These are phyloP conservation scores for Ciona savignyi DNA, from an alignment of 23 tunicate species.

Conservation along the genomic window DNA sequence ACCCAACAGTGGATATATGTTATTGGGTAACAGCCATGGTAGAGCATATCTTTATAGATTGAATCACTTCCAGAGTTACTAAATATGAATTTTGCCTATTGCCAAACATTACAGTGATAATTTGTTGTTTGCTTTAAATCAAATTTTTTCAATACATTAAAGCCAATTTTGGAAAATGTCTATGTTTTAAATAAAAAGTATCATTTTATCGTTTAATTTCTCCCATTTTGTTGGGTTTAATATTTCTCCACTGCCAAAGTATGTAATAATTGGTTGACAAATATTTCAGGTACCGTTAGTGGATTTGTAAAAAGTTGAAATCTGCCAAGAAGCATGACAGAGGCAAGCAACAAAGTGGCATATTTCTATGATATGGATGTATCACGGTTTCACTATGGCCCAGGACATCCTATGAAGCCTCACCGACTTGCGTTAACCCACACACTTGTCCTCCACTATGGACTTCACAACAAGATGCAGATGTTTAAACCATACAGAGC, in stretches of 20 bases:
- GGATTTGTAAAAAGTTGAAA: too few relatives aligned
- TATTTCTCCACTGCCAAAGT: too few relatives aligned
- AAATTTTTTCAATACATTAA: too few relatives aligned
- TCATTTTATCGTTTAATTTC: too few relatives aligned
- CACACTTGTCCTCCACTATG: slow-evolving; percentile 86
- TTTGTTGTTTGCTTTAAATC: too few relatives aligned
- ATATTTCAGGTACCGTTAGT: too few relatives aligned
- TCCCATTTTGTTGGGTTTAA: too few relatives aligned
- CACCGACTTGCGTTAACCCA: slow-evolving; percentile 94
- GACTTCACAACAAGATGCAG: slow-evolving; percentile 93
- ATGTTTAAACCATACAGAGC: slow-evolving; percentile 87
- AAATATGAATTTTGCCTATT: too few relatives aligned
- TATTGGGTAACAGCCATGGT: slow-evolving; percentile 56
- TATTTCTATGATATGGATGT: slow-evolving; percentile 97
- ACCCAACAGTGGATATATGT: slow-evolving; percentile 82
- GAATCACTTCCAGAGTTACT: slow-evolving; percentile 57
- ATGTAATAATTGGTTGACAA: too few relatives aligned
- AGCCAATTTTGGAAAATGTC: too few relatives aligned
- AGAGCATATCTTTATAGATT: slow-evolving; percentile 57
- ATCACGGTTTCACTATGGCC: slow-evolving; percentile 94
- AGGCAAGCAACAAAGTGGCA: slow-evolving; percentile 46
- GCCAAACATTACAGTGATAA: too few relatives aligned
- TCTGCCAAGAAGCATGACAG: not conserved
- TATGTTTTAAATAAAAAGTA: too few relatives aligned
- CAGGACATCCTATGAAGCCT: slow-evolving; percentile 98